Conservation (phyloP, 2,797 vertebrate species). For the Cichlasoma orientale region DNA sequence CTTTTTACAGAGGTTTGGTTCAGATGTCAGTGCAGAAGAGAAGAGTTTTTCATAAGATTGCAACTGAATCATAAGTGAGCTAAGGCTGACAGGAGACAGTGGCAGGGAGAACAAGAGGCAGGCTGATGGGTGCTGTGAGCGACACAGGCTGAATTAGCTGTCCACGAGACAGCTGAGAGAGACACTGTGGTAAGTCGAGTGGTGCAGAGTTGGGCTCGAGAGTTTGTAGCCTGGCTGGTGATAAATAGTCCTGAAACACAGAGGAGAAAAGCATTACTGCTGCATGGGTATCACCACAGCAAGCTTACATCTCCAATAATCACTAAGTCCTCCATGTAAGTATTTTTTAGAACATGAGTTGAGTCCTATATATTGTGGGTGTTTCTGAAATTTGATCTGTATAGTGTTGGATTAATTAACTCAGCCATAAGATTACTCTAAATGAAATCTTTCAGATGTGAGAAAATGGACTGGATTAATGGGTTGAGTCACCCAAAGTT, state of each 20-base stretch:
- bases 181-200: background rate
- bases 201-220: background rate
- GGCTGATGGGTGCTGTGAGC: background rate
- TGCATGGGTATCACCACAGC: too few species aligned
- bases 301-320: background rate
- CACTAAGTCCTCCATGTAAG: background rate
- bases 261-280: background rate
- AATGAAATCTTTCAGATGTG: too few species aligned
- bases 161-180: background rate
- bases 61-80: background rate
- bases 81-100: background rate
- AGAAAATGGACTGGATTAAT: too few species aligned
- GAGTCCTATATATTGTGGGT: background rate
- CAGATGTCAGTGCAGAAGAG: background rate
- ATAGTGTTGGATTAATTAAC: background rate
- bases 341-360: background rate
- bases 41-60: background rate
- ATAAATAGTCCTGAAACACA: background rate
- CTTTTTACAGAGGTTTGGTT: background rate
- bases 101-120: background rate
- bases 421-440: accelerated
- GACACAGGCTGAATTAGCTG: background rate
- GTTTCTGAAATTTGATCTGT: background rate
- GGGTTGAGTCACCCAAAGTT: too few species aligned
- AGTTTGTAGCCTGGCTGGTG: background rate